Conservation (phyloP, 2,888 invertebrate species). For the Caenorhabditis uteleia region DNA sequence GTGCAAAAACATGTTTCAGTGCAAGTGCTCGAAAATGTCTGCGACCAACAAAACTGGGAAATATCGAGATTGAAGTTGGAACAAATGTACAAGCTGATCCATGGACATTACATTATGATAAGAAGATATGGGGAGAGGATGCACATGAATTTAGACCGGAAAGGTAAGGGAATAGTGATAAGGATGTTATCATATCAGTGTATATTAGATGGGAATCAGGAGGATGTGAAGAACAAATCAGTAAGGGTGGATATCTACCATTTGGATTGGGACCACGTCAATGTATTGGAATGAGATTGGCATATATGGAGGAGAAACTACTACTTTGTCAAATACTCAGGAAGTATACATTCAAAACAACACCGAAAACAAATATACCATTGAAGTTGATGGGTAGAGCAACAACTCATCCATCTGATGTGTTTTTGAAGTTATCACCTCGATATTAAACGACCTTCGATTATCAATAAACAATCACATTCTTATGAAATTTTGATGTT, state of each 20-base stretch:
- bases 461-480: too few relatives aligned
- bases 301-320: conserved; percentile 62
- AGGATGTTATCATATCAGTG: conserved; percentile 44
- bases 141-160: conserved; percentile 35
- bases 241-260: conserved; percentile 37
- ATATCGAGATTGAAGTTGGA: conserved; percentile 41
- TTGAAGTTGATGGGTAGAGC: conserved; percentile 23
- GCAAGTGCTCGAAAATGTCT: conserved; percentile 29
- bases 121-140: conserved; percentile 46
- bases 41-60: conserved; percentile 53
- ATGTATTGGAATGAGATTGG: conserved; percentile 64
- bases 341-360: conserved; percentile 41
- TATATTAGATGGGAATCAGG: conserved; percentile 52
- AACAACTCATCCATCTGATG: conserved; percentile 15
- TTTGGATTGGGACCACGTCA: conserved; percentile 51
- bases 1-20: conserved; percentile 12
- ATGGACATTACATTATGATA: conserved; percentile 15
- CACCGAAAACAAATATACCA: conserved; percentile 34
- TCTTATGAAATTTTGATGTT: conserved; percentile 17
- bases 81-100: conserved; percentile 39
- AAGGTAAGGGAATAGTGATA: conserved; percentile 19
- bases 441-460: neutral
- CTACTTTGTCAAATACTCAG: conserved; percentile 50
- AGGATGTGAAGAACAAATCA: conserved; percentile 10
- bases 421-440: conserved; percentile 8